Percentiles rank a stretch among this genome's conserved stretches.
Evolutionary conservation across 2,888 invertebrate genomes (phyloP).

Genomic region (Syritta pipiens): DNA sequence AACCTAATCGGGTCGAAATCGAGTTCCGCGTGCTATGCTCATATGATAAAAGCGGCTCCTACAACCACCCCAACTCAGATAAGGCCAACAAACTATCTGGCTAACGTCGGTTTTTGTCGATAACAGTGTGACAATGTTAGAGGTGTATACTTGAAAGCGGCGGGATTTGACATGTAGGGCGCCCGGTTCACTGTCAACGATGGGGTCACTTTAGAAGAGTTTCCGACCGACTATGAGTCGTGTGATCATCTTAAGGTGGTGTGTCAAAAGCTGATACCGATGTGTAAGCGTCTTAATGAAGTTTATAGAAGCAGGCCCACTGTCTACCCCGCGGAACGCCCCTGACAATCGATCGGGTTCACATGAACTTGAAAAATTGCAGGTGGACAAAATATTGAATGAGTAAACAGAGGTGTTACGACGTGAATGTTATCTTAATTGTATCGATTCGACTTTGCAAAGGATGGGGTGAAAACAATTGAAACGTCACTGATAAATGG

Average conservation of each 20-base stretch:
- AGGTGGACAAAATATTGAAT: conserved; percentile 3
- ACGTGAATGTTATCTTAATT: conserved; percentile 1
- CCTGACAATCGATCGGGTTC: neutral
- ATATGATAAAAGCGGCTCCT: neutral
- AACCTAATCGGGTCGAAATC: neutral
- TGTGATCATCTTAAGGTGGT: no score
- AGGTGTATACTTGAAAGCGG: no score
- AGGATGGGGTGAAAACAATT: conserved; percentile 9
- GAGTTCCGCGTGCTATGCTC: conserved; percentile 15
- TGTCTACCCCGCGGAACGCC: neutral
- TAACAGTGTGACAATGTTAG: no score
- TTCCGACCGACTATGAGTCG: no score
- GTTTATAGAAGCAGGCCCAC: no score
- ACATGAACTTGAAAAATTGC: conserved; percentile 2
- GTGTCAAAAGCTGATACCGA: no score
- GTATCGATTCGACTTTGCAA: neutral
- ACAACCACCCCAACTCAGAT: no score
- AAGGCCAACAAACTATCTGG: neutral
- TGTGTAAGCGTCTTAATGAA: no score
- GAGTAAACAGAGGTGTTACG: conserved; percentile 3
- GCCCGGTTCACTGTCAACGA: no score
- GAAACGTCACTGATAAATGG: conserved; percentile 14
- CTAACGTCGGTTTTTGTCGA: no score
- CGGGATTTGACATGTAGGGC: no score
- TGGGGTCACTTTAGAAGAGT: no score